Evolutionary conservation across 2,888 invertebrate genomes (phyloP).

Genomic region (Drosophila cracens): DNA sequence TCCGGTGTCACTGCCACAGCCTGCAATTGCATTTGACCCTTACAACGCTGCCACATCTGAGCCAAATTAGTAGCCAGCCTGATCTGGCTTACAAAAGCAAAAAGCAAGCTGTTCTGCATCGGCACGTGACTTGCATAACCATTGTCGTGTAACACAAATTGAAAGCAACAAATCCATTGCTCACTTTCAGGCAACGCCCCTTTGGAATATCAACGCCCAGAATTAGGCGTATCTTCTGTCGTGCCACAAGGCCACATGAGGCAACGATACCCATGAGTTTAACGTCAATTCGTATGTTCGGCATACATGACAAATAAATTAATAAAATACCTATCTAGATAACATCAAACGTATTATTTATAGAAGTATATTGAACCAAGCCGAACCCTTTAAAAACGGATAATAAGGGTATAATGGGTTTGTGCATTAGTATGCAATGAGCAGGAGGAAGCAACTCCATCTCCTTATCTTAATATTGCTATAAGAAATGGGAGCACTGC

Average conservation of each 20-base stretch:
- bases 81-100: conserved; percentile 35
- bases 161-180: conserved; percentile 70
- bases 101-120: conserved; percentile 28
- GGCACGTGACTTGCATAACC: conserved; percentile 72
- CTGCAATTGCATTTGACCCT: conserved; percentile 36
- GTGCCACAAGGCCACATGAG: conserved; percentile 7
- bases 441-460: neutral
- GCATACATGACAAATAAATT: neutral
- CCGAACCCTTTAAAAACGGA: neutral
- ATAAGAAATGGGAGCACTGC: neutral
- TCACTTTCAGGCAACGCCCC: conserved; percentile 55
- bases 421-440: neutral
- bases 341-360: neutral
- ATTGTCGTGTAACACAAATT: conserved; percentile 63
- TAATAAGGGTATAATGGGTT: neutral
- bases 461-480: neutral
- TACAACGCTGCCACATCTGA: conserved; percentile 12
- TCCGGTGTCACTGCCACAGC: conserved; percentile 15
- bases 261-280: neutral
- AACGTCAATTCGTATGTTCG: neutral
- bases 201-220: conserved; percentile 31
- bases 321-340: neutral
- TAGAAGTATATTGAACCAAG: neutral
- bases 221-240: conserved; percentile 11
- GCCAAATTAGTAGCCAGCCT: conserved; percentile 53